Percentiles rank a stretch among this genome's conserved stretches.
phyloP scores from a whole-genome alignment of 2,888 invertebrate species.

The Rhodophaea formosa region DNA sequence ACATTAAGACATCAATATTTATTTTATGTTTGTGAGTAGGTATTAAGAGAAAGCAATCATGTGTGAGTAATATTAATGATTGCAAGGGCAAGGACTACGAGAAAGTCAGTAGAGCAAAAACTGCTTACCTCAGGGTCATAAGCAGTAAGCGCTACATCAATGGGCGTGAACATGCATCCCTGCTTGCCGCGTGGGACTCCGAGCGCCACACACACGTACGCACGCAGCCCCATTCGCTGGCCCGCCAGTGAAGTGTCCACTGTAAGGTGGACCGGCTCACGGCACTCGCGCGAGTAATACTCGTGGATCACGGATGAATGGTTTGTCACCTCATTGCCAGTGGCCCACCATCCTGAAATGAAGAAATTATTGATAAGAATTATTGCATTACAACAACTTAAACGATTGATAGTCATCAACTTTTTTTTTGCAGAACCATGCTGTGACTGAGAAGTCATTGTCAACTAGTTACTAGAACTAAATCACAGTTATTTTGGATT shows the following conservation, averaged over 20 bases:
- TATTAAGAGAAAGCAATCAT: too few species aligned
- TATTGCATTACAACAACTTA: not conserved
- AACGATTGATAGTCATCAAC: too few species aligned
- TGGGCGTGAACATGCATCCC: conserved; percentile 98
- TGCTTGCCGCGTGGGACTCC: conserved; percentile 96
- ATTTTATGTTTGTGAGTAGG: too few species aligned
- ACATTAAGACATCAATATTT: too few species aligned
- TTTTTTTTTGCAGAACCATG: too few species aligned
- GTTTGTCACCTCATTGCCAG: conserved; percentile 97
- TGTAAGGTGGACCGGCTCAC: conserved; percentile 96
- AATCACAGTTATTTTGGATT: too few species aligned
- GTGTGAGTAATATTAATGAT: too few species aligned
- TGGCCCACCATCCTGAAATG: conserved; percentile 95
- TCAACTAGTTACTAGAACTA: too few species aligned
- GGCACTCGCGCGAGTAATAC: conserved; percentile 96
- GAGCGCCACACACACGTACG: conserved; percentile 94
- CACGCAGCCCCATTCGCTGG: conserved; percentile 95
- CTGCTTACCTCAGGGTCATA: conserved; percentile 95
- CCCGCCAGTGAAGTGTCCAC: conserved; percentile 95
- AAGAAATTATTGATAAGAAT: not conserved
- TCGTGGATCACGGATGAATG: conserved; percentile 98
- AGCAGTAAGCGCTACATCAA: conserved; percentile 92
- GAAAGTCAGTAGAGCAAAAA: too few species aligned
- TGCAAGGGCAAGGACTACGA: too few species aligned
- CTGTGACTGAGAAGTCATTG: too few species aligned